Evolutionary conservation across 2,888 invertebrate genomes (phyloP).

Genomic region (Salticus scenicus): DNA sequence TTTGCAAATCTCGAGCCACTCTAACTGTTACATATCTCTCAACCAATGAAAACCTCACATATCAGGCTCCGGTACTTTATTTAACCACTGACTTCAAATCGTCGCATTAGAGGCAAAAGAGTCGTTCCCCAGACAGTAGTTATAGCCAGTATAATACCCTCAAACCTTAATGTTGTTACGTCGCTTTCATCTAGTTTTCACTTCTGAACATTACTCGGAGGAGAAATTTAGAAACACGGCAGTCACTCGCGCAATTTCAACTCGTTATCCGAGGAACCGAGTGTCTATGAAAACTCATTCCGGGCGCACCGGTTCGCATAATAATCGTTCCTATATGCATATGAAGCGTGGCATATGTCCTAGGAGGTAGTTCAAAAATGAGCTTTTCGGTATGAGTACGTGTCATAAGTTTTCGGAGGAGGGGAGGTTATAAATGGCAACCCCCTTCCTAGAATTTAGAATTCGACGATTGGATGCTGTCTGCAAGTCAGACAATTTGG

Average conservation of each 20-base stretch:
- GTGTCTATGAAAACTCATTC: slow-evolving; percentile 47
- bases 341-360: slow-evolving; percentile 33
- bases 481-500: slow-evolving; percentile 26
- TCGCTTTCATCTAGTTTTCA: slow-evolving; percentile 49
- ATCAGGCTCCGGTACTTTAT: neutral
- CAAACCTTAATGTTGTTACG: slow-evolving; percentile 11
- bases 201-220: slow-evolving; percentile 21
- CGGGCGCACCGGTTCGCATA: slow-evolving; percentile 33
- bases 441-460: slow-evolving; percentile 30
- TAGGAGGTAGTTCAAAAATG: slow-evolving; percentile 34
- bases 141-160: neutral
- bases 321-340: slow-evolving; percentile 64
- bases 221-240: slow-evolving; percentile 20
- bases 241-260: slow-evolving; percentile 20
- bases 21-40: neutral
- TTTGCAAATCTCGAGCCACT: neutral
- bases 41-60: neutral
- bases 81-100: slow-evolving; percentile 9
- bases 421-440: slow-evolving; percentile 27
- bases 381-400: slow-evolving; percentile 41
- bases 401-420: slow-evolving; percentile 45
- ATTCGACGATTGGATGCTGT: slow-evolving; percentile 62
- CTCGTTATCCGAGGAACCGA: slow-evolving; percentile 43
- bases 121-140: slow-evolving; percentile 11
- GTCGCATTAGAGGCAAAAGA: neutral